Conservation (phyloP, 2,113 vertebrate genomes). For the Entelurus aequoreus region DNA sequence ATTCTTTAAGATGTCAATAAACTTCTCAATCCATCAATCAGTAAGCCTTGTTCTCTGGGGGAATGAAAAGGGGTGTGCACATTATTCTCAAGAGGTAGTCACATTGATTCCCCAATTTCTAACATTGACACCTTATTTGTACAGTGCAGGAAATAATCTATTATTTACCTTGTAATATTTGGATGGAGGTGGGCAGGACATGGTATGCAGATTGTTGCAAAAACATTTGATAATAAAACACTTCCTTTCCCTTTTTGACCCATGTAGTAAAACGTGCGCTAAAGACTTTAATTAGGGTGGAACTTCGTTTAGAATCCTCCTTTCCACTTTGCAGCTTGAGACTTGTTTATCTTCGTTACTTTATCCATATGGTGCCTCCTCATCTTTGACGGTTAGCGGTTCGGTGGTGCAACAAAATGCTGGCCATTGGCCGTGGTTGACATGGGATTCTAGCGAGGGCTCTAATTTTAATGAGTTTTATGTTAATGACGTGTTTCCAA, state of each 20-base stretch:
- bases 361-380: conserved; percentile 35
- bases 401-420: conserved; percentile 47
- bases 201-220: no score
- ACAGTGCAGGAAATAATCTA: neutral
- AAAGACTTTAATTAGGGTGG: conserved; percentile 43
- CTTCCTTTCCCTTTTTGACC: neutral
- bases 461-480: conserved; percentile 59
- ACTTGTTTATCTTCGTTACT: conserved; percentile 51
- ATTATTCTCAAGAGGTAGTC: no score
- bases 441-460: conserved; percentile 24
- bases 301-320: conserved; percentile 33
- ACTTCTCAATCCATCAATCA: no score
- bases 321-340: conserved; percentile 28
- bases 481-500: conserved; percentile 55
- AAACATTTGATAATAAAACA: no score
- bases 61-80: neutral
- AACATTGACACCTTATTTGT: neutral
- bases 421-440: conserved; percentile 28
- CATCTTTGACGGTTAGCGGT: conserved; percentile 50
- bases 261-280: conserved; percentile 30
- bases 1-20: no score
- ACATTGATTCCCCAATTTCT: no score
- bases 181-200: no score
- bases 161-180: no score
- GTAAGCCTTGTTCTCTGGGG: conserved; percentile 1